Evolutionary conservation across 2,113 vertebrate genomes (phyloP).

Genomic region (Syngnathoides biaculeatus): DNA sequence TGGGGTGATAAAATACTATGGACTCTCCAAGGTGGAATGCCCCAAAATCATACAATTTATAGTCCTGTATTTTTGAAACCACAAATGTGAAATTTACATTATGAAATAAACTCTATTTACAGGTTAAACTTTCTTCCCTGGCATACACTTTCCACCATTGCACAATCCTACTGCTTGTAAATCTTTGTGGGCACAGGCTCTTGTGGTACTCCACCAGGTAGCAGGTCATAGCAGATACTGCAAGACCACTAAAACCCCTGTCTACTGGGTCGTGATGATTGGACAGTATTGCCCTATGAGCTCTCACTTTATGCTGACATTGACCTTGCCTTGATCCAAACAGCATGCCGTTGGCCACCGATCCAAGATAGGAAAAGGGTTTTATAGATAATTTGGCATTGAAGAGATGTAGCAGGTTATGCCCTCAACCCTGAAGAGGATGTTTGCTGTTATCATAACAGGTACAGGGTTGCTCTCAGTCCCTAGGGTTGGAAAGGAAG

Average conservation of each 20-base stretch:
- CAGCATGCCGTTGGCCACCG: slow-evolving; percentile 36
- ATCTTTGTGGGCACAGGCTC: background rate
- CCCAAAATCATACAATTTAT: no score
- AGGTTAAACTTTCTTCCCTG: no score
- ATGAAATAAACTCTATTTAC: no score
- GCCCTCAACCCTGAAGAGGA: slow-evolving; percentile 57
- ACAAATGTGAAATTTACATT: no score
- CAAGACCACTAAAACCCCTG: background rate
- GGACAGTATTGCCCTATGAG: slow-evolving; percentile 35
- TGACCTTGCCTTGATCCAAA: slow-evolving; percentile 44
- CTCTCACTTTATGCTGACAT: slow-evolving; percentile 39
- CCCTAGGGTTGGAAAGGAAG: slow-evolving; percentile 52
- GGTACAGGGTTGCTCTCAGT: slow-evolving; percentile 64
- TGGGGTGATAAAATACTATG: no score
- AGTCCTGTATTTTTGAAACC: no score
- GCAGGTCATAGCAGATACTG: background rate
- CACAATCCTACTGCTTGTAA: background rate
- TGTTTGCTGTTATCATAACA: slow-evolving; percentile 63
- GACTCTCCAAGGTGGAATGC: no score
- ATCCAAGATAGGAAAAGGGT: slow-evolving; percentile 19
- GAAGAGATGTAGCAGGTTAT: slow-evolving; percentile 61
- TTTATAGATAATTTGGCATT: slow-evolving; percentile 44
- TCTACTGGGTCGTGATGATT: slow-evolving; percentile 23
- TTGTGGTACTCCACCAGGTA: background rate
- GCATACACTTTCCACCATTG: background rate